These are phyloP conservation scores for Todus mexicanus DNA, from an alignment of 2,797 vertebrate species.

Conservation along the genomic window DNA sequence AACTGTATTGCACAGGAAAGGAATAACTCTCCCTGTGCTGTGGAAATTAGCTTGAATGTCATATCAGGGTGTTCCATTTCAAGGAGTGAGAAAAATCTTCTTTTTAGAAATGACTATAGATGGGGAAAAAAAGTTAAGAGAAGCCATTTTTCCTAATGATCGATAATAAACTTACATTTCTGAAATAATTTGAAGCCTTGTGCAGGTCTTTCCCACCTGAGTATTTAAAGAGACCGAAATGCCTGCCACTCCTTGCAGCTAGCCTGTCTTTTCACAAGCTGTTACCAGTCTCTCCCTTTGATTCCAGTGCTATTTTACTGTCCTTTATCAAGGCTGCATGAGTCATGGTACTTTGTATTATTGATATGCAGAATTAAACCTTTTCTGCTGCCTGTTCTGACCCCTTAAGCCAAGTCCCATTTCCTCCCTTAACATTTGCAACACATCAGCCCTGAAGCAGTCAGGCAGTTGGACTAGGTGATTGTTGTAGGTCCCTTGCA, in stretches of 20 bases:
- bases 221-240: background rate
- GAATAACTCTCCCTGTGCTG: background rate
- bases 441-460: background rate
- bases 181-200: background rate
- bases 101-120: background rate
- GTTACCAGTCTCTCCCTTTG: background rate
- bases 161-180: background rate
- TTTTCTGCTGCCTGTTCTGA: background rate
- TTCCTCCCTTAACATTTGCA: background rate
- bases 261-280: background rate
- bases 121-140: no score
- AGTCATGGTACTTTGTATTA: background rate
- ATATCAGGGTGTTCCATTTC: background rate
- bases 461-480: background rate
- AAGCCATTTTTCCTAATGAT: background rate
- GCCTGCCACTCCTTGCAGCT: background rate
- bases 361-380: background rate
- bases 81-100: background rate
- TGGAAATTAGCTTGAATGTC: background rate
- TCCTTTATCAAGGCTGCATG: background rate
- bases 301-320: background rate
- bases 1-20: background rate
- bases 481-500: background rate
- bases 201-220: background rate
- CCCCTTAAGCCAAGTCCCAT: background rate